Evolutionary conservation across 2,113 vertebrate species (phyloP), one percentile per base, ranked within the genome.

Genomic region (Numida meleagris): DNA sequence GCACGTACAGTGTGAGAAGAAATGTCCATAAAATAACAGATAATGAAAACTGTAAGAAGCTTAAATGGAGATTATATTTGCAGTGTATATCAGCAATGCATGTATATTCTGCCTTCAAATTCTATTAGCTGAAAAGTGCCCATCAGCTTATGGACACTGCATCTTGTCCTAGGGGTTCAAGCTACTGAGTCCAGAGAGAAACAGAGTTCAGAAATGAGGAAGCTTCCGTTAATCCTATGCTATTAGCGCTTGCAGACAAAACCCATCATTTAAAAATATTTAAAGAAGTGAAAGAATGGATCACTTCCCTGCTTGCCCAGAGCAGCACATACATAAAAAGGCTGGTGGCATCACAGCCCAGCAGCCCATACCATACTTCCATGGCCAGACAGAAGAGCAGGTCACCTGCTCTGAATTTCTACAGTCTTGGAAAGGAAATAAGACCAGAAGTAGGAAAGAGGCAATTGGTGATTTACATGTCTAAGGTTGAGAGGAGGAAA

Each of bases 121-220:
- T 96, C 86, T 89, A 67, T 91, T 89, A 95, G 76, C 55, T 92
- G 86, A 82, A n/a, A 51, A 82, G 57, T 76, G 79, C 77, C 88
- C 71, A 93, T 77, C 93, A 96, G 83, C 33, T 92, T 86, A 76
- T 36, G 66, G 46, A 15, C 74, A 62, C n/a, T 14, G 14, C 88
- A 38, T 12, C 65, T 66, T 38, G 36, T 43, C 24, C n/a, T 81
- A 0, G 0, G 46, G 63, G 68, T 40, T 87, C 59, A 53, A 58
- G 51, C 10, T 34, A 70, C 29, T 57, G 36, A 48, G 5, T 11
- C 59, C 74, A 65, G 45, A 40, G 38, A 92, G 74, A 85, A 89
- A 73, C 16, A 79, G 46, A 83, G 63, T 36, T 40, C 48, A 51
- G 45, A 81, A 76, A 68, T 12, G 53, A 51, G 73, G 12, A 55